These are phyloP conservation scores for Oreotrochilus melanogaster DNA, from an alignment of 2,113 vertebrate species.

Conservation along the genomic window DNA sequence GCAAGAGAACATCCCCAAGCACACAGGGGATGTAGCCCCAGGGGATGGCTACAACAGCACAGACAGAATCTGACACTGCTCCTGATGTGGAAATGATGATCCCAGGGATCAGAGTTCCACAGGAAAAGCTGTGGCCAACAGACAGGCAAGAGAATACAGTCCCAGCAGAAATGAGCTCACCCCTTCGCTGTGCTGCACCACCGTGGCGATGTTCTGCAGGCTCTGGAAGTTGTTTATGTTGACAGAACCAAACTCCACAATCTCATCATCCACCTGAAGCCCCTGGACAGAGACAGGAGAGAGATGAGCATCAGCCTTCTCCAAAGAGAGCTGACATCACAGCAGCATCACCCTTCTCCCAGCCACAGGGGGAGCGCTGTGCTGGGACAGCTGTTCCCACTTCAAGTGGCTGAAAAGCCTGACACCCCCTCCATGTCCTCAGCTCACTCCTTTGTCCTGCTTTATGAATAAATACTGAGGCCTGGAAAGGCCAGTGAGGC, in stretches of 20 bases:
- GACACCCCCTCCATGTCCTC: fast-evolving
- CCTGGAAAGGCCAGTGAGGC: neutral
- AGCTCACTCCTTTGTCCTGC: neutral
- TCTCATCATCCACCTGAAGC: constrained; percentile 87
- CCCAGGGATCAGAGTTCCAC: neutral
- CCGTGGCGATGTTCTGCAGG: constrained; percentile 89
- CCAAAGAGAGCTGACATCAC: neutral
- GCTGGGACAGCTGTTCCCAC: neutral
- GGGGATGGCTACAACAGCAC: neutral
- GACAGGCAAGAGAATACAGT: neutral
- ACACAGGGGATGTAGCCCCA: too few species aligned
- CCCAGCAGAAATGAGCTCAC: constrained; percentile 74
- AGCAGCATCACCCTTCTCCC: neutral
- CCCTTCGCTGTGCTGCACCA: constrained; percentile 96
- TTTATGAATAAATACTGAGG: neutral
- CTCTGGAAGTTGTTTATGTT: constrained; percentile 90
- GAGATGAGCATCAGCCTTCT: neutral
- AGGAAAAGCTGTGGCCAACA: neutral
- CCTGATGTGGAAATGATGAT: neutral
- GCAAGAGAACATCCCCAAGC: neutral
- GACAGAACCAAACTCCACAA: constrained; percentile 93
- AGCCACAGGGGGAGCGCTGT: fast-evolving
- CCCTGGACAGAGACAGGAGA: constrained; percentile 76
- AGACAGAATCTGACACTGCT: neutral
- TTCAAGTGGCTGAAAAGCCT: neutral